Conservation (phyloP, 2,888 invertebrate species). For the Papilio elwesi region DNA sequence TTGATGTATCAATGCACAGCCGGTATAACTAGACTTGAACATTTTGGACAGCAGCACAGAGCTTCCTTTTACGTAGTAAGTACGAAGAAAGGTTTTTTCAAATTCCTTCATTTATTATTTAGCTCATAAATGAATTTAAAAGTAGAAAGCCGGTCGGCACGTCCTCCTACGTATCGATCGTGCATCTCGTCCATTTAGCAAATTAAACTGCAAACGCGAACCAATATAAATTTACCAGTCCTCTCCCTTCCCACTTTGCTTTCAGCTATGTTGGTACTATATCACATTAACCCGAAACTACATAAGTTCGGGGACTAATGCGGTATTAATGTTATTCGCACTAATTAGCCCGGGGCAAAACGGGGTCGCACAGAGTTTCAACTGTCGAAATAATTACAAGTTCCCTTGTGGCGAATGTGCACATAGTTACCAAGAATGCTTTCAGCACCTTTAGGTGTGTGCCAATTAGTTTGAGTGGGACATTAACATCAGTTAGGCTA, state of each 20-base stretch:
- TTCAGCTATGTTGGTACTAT: constrained; percentile 33
- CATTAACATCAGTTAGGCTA: not conserved
- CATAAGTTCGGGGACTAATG: constrained; percentile 61
- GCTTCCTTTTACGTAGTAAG: too few species aligned
- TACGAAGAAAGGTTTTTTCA: too few species aligned
- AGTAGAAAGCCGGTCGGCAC: constrained; percentile 13
- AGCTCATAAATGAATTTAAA: constrained; percentile 21
- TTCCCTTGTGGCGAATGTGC: constrained; percentile 53
- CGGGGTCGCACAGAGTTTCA: constrained; percentile 67
- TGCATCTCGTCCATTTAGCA: constrained; percentile 21
- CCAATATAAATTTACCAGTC: constrained; percentile 35
- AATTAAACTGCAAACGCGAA: constrained; percentile 29
- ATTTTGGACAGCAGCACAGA: too few species aligned
- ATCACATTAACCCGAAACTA: constrained; percentile 41
- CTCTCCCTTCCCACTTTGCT: constrained; percentile 1
- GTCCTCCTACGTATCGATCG: constrained; percentile 22
- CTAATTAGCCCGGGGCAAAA: constrained; percentile 68
- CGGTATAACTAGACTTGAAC: too few species aligned
- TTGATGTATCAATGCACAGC: too few species aligned
- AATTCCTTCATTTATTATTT: constrained; percentile 30
- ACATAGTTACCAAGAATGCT: constrained; percentile 43
- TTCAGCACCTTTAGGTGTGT: constrained; percentile 41
- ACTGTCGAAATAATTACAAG: constrained; percentile 73
- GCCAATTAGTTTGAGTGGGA: constrained; percentile 42
- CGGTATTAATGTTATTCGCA: constrained; percentile 72